Percentiles rank a stretch among this genome's conserved stretches.
phyloP scores from a whole-genome alignment of 1,140 invertebrate species.

The Dinoponera quadriceps region DNA sequence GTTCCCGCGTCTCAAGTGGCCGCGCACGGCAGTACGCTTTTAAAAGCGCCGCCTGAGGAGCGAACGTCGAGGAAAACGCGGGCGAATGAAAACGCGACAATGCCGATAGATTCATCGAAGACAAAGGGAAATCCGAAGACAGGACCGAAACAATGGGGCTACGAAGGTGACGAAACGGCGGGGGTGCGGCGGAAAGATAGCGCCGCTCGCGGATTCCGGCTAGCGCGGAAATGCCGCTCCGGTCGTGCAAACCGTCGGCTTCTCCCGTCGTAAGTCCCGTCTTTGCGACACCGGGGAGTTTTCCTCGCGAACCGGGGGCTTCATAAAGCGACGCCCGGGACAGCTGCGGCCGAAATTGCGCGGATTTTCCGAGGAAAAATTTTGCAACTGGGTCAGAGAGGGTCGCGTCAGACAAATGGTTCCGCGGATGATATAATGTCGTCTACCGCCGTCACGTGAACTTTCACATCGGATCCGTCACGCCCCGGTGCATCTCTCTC shows the following conservation, averaged over 20 bases:
- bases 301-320: constrained; percentile 13
- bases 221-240: constrained; percentile 17
- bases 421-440: background rate
- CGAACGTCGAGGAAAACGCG: constrained; percentile 10
- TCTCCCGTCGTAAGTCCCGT: constrained; percentile 2
- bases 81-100: constrained; percentile 51
- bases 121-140: constrained; percentile 61
- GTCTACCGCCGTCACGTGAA: background rate
- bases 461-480: background rate
- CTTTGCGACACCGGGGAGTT: constrained; percentile 38
- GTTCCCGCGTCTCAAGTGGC: constrained; percentile 15
- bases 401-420: background rate
- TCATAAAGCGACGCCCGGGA: constrained; percentile 29
- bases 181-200: constrained; percentile 33
- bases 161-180: constrained; percentile 37
- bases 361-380: constrained; percentile 43
- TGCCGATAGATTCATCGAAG: constrained; percentile 35
- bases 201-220: constrained; percentile 15
- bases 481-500: background rate
- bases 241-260: background rate
- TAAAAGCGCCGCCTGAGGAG: background rate
- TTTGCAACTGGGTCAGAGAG: constrained; percentile 26
- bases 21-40: constrained; percentile 3
- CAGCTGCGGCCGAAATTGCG: constrained; percentile 31
- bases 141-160: constrained; percentile 53